These are phyloP conservation scores for Apogon hyalosoma DNA, from an alignment of 2,797 vertebrate genomes.

Conservation along the genomic window DNA sequence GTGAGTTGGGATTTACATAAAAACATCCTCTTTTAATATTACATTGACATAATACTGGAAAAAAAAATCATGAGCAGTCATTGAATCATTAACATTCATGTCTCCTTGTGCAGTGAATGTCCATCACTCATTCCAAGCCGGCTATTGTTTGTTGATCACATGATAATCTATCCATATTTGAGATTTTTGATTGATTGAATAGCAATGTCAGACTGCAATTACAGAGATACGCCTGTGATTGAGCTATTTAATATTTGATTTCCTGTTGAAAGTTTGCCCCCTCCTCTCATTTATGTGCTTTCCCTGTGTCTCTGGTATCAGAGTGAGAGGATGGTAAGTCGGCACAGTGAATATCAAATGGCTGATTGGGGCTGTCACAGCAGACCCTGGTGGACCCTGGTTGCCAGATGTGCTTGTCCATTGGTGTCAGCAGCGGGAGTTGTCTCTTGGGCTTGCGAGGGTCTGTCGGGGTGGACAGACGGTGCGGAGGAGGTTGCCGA, in stretches of 20 bases:
- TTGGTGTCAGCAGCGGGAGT: conserved; percentile 65
- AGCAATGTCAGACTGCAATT: conserved; percentile 68
- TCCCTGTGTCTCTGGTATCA: conserved; percentile 26
- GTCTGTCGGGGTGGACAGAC: conserved; percentile 70
- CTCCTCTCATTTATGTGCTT: conserved; percentile 21
- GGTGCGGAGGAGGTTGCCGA: conserved; percentile 59
- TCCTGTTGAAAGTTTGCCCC: conserved; percentile 58
- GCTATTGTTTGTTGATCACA: conserved; percentile 52
- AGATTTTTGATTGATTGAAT: conserved; percentile 65
- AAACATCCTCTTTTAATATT: conserved; percentile 9
- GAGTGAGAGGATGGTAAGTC: conserved; percentile 48
- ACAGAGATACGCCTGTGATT: conserved; percentile 66
- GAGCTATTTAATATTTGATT: conserved; percentile 78
- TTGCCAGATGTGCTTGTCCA: conserved; percentile 76
- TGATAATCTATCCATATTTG: conserved; percentile 59
- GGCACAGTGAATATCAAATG: conserved; percentile 74
- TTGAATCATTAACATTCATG: conserved; percentile 42
- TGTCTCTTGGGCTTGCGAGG: conserved; percentile 58
- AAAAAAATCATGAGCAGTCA: conserved; percentile 12
- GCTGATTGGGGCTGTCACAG: conserved; percentile 71
- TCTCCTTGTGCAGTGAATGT: not conserved
- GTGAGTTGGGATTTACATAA: conserved; percentile 7
- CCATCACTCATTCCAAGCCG: conserved; percentile 50
- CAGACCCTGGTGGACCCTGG: conserved; percentile 61
- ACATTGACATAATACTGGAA: conserved; percentile 10